These are phyloP conservation scores for Auanema freiburgensis DNA, from an alignment of 2,888 invertebrate genomes.

Conservation along the genomic window DNA sequence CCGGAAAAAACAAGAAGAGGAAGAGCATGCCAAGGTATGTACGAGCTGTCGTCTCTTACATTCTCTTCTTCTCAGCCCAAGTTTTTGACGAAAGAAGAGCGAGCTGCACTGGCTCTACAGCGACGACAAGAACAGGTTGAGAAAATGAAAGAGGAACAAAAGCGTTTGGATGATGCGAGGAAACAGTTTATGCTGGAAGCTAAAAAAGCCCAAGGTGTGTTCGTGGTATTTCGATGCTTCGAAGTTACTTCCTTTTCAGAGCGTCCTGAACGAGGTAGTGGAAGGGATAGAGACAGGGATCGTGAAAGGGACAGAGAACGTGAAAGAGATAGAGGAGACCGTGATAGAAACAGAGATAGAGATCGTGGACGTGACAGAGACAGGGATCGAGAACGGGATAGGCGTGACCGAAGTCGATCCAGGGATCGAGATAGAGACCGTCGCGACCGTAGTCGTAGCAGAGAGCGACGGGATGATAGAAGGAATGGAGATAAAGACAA, in stretches of 20 bases:
- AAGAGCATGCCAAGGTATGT: conserved; percentile 81
- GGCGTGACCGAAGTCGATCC: conserved; percentile 58
- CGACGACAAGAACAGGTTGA: conserved; percentile 83
- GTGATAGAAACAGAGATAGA: conserved; percentile 46
- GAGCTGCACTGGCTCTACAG: conserved; percentile 85
- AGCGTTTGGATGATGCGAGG: conserved; percentile 73
- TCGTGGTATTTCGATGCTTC: not conserved
- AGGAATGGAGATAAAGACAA: conserved; percentile 27
- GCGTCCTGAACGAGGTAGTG: conserved; percentile 22
- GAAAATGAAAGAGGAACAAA: conserved; percentile 76
- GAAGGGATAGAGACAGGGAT: no score
- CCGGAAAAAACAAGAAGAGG: conserved; percentile 93
- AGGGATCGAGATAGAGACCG: conserved; percentile 27
- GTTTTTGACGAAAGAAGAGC: conserved; percentile 92
- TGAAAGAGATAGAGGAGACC: conserved; percentile 40
- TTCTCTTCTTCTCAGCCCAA: conserved; percentile 73
- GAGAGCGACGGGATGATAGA: conserved; percentile 23
- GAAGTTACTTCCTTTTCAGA: conserved; percentile 28
- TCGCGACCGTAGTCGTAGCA: conserved; percentile 24
- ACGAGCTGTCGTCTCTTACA: not conserved
- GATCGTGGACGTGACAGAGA: conserved; percentile 30
- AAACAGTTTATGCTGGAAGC: conserved; percentile 68
- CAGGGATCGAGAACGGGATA: conserved; percentile 25
- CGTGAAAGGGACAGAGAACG: conserved; percentile 29
- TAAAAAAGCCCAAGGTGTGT: conserved; percentile 36